phyloP scores from a whole-genome alignment of 35 echinoderm and acorn worm genomes.

The Hemicentrotus pulcherrimus region DNA sequence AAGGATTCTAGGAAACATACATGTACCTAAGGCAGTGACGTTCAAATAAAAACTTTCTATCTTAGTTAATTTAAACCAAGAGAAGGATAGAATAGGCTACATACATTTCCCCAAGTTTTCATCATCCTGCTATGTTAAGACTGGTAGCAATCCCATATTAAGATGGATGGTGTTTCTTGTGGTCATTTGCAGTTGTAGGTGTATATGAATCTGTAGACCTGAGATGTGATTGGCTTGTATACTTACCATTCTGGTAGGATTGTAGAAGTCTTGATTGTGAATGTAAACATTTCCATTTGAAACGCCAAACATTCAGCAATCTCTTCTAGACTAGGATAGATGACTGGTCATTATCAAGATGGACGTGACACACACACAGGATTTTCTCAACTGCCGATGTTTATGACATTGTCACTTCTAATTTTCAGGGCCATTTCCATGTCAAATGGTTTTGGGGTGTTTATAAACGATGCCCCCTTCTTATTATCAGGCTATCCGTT shows the following conservation, averaged over 20 bases:
- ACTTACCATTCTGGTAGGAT: not conserved
- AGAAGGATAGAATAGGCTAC: not conserved
- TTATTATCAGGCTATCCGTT: not conserved
- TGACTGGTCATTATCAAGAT: slow-evolving; percentile 11
- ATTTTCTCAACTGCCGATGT: not conserved
- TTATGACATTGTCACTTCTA: slow-evolving; percentile 7
- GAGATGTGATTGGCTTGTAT: not conserved
- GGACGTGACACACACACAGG: not conserved
- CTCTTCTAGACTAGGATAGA: not conserved
- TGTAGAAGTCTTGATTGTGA: not conserved
- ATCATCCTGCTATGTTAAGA: not conserved
- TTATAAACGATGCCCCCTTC: not conserved
- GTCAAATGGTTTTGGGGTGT: not conserved
- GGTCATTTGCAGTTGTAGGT: not conserved
- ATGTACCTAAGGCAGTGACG: not conserved
- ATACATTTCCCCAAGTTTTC: not conserved
- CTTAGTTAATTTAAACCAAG: not conserved
- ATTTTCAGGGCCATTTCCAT: slow-evolving; percentile 11
- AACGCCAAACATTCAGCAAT: not conserved
- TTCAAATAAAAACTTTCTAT: not conserved
- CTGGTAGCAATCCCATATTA: not conserved
- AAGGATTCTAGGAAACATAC: not conserved
- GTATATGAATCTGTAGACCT: not conserved
- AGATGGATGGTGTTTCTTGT: not conserved
- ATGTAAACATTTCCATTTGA: not conserved